Evolutionary conservation across 35 echinoderm and acorn worm genomes (phyloP).

Genomic region (Amphiura filiformis): DNA sequence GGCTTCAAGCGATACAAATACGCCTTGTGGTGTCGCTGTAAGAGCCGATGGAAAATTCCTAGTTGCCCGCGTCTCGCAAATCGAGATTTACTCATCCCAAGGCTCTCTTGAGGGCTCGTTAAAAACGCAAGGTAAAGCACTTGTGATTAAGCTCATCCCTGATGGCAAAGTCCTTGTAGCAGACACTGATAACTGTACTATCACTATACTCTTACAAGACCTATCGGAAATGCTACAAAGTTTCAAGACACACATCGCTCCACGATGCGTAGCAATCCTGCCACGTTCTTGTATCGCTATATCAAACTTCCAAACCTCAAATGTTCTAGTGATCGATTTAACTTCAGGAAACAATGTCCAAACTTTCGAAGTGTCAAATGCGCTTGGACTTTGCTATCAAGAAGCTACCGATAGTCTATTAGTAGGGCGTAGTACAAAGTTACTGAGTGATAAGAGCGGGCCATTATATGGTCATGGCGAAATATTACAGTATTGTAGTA

Average conservation of each 20-base stretch:
- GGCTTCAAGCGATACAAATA: no score
- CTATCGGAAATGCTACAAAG: neutral
- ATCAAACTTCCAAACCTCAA: neutral
- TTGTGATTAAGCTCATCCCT: neutral
- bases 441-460: neutral
- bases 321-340: neutral
- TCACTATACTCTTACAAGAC: neutral
- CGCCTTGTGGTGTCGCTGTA: neutral
- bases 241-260: neutral
- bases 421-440: neutral
- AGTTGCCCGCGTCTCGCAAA: neutral
- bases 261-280: neutral
- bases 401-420: neutral
- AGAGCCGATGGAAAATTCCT: neutral
- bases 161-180: neutral
- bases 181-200: neutral
- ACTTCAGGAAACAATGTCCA: neutral
- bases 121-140: neutral
- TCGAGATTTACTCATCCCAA: neutral
- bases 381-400: neutral
- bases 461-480: neutral
- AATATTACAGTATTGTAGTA: neutral
- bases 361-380: neutral
- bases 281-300: neutral
- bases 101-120: neutral